These are phyloP conservation scores for Sminthopsis crassicaudata DNA, from an alignment of 2,113 vertebrate genomes.

Conservation along the genomic window DNA sequence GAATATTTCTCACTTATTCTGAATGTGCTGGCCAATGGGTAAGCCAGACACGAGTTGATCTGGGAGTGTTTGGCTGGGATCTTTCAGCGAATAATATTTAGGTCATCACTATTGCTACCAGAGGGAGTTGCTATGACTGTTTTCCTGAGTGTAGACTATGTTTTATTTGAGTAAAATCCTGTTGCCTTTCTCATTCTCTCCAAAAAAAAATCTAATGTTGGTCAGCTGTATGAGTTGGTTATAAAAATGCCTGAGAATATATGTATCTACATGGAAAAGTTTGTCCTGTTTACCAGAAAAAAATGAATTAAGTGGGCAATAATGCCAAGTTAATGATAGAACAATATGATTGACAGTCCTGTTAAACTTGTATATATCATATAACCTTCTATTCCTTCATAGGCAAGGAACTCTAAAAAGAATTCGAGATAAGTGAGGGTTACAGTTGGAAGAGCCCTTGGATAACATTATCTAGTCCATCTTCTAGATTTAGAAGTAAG, in stretches of 20 bases:
- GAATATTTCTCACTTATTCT: background rate
- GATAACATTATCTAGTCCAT: background rate
- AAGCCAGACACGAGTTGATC: background rate
- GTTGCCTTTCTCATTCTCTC: background rate
- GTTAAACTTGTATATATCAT: background rate
- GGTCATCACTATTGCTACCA: background rate
- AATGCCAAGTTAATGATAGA: background rate
- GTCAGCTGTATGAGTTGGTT: constrained; percentile 4
- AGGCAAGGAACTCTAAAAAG: background rate
- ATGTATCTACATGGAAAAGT: constrained; percentile 14
- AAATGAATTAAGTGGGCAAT: background rate
- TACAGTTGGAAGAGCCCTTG: background rate
- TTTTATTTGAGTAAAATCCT: background rate
- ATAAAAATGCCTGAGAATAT: background rate
- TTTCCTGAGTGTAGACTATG: constrained; percentile 14
- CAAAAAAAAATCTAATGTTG: background rate
- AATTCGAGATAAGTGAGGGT: background rate
- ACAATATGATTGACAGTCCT: background rate
- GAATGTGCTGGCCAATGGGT: background rate
- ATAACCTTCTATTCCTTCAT: background rate
- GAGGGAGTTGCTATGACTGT: background rate
- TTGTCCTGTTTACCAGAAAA: constrained; percentile 1
- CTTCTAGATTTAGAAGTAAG: background rate
- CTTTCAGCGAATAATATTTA: background rate
- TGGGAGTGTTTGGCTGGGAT: constrained; percentile 5